Evolutionary conservation across 2,797 vertebrate species (phyloP).

Genomic region (Crocidura indochinensis): DNA sequence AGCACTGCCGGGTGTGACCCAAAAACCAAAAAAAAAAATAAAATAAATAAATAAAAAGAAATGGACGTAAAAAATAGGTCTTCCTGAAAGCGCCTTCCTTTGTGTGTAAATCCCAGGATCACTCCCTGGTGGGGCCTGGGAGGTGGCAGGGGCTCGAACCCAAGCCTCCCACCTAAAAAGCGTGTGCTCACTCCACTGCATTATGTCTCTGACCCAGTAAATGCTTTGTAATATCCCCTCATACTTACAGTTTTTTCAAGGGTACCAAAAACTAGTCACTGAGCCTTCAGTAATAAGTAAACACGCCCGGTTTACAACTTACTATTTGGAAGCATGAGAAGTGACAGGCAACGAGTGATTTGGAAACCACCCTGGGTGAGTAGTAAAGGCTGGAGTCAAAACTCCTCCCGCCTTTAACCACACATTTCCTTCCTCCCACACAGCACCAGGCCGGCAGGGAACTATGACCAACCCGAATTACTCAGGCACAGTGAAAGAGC

Average conservation of each 20-base stretch:
- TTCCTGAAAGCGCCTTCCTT: slow-evolving; percentile 3
- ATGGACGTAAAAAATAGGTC: too few species aligned
- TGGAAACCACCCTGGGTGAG: slow-evolving; percentile 54
- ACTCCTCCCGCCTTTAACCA: slow-evolving; percentile 65
- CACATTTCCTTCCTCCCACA: slow-evolving; percentile 72
- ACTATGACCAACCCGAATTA: not conserved
- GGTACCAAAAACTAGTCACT: not conserved
- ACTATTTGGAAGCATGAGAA: slow-evolving; percentile 62
- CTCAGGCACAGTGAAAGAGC: slow-evolving; percentile 1
- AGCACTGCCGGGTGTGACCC: too few species aligned
- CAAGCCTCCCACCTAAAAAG: too few species aligned
- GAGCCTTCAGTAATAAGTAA: not conserved
- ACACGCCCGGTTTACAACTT: not conserved
- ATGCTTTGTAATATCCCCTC: not conserved
- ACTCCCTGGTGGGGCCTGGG: too few species aligned
- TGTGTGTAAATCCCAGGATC: not conserved
- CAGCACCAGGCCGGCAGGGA: not conserved
- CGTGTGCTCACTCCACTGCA: too few species aligned
- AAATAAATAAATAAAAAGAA: too few species aligned
- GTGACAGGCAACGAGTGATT: slow-evolving; percentile 62
- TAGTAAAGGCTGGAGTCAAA: slow-evolving; percentile 23
- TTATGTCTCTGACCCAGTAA: too few species aligned
- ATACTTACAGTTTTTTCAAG: not conserved
- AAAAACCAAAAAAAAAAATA: not conserved
- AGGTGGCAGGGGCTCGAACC: too few species aligned